Evolutionary conservation across 2,888 invertebrate genomes (phyloP).

Genomic region (Noctuana brunneofusca): DNA sequence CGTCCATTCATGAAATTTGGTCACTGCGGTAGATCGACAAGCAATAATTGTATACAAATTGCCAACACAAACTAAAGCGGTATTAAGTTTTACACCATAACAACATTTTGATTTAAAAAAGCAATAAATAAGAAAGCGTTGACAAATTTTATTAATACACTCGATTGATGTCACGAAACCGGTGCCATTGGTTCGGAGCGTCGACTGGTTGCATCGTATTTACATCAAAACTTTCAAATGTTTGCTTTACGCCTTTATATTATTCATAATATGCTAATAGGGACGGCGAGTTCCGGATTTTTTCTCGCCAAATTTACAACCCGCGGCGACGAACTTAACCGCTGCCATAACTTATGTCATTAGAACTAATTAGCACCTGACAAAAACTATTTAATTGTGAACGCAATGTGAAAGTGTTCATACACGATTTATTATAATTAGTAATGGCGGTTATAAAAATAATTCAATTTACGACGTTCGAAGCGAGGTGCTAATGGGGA

Average conservation of each 20-base stretch:
- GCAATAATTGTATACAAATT: constrained; percentile 35
- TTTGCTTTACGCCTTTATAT: constrained; percentile 58
- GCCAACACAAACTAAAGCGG: constrained; percentile 24
- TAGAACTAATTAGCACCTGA: constrained; percentile 67
- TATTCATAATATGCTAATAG: constrained; percentile 75
- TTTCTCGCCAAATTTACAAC: constrained; percentile 69
- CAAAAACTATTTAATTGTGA: constrained; percentile 53
- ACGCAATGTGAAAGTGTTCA: constrained; percentile 38
- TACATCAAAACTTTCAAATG: constrained; percentile 67
- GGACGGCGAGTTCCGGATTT: constrained; percentile 62
- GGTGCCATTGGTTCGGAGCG: constrained; percentile 43
- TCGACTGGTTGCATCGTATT: constrained; percentile 43
- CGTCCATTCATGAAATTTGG: constrained; percentile 38
- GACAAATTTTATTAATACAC: constrained; percentile 36
- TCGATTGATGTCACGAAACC: constrained; percentile 46
- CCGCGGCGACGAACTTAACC: constrained; percentile 52
- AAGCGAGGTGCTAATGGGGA: constrained; percentile 65
- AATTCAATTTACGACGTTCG: constrained; percentile 28
- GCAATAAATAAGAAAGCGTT: constrained; percentile 42
- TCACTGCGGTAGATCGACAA: constrained; percentile 34
- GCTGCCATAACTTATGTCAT: constrained; percentile 47
- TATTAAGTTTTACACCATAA: constrained; percentile 29
- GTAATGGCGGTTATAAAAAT: constrained; percentile 36
- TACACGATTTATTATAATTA: constrained; percentile 41
- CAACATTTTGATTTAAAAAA: constrained; percentile 34